phyloP scores from a whole-genome alignment of 2,113 vertebrate species.

The Lepisosteus oculatus region DNA sequence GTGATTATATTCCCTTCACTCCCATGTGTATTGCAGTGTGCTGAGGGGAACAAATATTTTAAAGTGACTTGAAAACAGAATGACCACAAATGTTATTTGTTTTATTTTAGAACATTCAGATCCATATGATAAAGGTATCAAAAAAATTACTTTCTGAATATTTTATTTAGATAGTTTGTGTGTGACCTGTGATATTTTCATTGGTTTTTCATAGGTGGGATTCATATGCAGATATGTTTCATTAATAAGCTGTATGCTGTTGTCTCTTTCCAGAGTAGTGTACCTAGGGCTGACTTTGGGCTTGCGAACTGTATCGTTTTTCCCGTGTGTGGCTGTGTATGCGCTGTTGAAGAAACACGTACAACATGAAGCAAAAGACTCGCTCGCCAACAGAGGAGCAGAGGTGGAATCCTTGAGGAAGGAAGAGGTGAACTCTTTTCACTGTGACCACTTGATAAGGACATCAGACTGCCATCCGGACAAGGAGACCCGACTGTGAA shows the following conservation, averaged over 20 bases:
- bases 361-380: constrained; percentile 45
- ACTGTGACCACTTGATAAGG: constrained; percentile 57
- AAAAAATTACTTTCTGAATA: too few species aligned
- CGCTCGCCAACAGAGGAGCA: constrained; percentile 52
- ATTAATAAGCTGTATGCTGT: not conserved
- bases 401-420: constrained; percentile 59
- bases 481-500: constrained; percentile 80
- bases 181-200: not conserved
- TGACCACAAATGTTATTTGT: not conserved
- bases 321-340: constrained; percentile 75
- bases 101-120: not conserved
- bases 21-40: too few species aligned
- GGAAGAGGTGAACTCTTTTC: constrained; percentile 57
- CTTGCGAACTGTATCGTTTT: constrained; percentile 76
- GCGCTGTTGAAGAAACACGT: constrained; percentile 68
- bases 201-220: not conserved
- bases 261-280: constrained; percentile 63
- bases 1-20: too few species aligned
- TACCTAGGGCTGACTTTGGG: constrained; percentile 82
- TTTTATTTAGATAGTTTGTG: not conserved
- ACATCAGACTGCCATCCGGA: constrained; percentile 62
- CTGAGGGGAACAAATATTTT: too few species aligned
- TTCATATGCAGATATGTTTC: not conserved
- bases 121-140: too few species aligned
- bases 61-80: not conserved